Percentiles rank a stretch among this genome's conserved stretches.
Evolutionary conservation across 37 sponge, comb jelly and placozoan genomes (phyloP).

Genomic region (Chondrilla cf. caribensis): DNA sequence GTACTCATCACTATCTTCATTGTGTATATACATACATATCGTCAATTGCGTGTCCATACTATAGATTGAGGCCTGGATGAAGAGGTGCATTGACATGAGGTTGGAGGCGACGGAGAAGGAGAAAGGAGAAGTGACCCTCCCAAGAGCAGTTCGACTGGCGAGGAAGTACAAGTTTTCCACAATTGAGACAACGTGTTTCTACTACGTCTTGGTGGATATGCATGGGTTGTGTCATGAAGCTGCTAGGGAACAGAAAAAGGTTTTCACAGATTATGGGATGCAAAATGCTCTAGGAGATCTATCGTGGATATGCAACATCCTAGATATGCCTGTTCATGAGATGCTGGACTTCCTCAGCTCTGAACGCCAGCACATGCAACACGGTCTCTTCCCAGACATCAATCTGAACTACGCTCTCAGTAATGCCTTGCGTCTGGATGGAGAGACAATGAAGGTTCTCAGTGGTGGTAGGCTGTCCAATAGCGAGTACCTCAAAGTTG

Average conservation of each 20-base stretch:
- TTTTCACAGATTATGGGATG: not conserved
- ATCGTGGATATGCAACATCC: not conserved
- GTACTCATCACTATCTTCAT: too few species aligned
- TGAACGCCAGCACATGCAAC: not conserved
- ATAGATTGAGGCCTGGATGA: slow-evolving; percentile 41
- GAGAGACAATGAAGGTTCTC: slow-evolving; percentile 45
- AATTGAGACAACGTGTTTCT: slow-evolving; percentile 50
- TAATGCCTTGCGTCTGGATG: slow-evolving; percentile 50
- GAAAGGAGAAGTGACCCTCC: slow-evolving; percentile 54
- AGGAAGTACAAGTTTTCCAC: slow-evolving; percentile 48
- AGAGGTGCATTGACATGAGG: slow-evolving; percentile 34
- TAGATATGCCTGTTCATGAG: not conserved
- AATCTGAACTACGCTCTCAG: slow-evolving; percentile 62
- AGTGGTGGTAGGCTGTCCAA: slow-evolving; percentile 48
- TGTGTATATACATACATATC: too few species aligned
- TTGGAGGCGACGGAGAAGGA: slow-evolving; percentile 50
- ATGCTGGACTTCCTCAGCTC: not conserved
- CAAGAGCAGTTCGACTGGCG: slow-evolving; percentile 55
- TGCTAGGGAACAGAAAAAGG: not conserved
- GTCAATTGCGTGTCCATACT: too few species aligned
- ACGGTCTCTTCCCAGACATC: slow-evolving; percentile 76
- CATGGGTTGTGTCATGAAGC: too few species aligned
- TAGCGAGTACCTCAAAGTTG: slow-evolving; percentile 71
- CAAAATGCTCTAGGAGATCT: not conserved
- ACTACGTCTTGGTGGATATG: slow-evolving; percentile 38